These are phyloP conservation scores for Synodontis membranacea DNA, from an alignment of 2,113 vertebrate species.

Conservation along the genomic window DNA sequence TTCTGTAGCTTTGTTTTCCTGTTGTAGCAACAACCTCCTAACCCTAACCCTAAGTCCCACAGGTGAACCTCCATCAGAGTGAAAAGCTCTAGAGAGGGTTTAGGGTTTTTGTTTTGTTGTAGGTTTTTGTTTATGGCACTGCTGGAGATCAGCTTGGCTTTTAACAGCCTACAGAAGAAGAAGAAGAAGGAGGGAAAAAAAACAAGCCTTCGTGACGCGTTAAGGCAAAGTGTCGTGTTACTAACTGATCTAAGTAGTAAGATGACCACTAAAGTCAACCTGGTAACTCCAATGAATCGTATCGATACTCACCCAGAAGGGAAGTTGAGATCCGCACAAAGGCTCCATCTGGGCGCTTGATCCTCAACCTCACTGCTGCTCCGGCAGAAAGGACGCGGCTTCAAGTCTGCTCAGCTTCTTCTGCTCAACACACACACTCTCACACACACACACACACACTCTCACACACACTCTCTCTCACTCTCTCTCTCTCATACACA, in stretches of 20 bases:
- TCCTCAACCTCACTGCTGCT: slow-evolving; percentile 38
- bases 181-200: too few species aligned
- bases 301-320: slow-evolving; percentile 73
- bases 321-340: slow-evolving; percentile 69
- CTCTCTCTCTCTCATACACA: slow-evolving; percentile 2
- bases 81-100: neutral
- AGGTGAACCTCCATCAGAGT: neutral
- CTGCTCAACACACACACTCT: slow-evolving; percentile 29
- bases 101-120: neutral
- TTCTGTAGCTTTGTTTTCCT: neutral
- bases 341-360: slow-evolving; percentile 66
- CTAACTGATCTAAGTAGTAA: neutral
- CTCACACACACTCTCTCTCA: slow-evolving; percentile 10
- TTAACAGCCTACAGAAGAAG: too few species aligned
- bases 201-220: too few species aligned
- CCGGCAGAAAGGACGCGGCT: slow-evolving; percentile 44
- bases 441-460: slow-evolving; percentile 49
- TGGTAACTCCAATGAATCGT: neutral
- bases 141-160: neutral
- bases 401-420: slow-evolving; percentile 33
- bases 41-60: neutral
- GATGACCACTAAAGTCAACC: too few species aligned
- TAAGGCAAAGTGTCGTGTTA: neutral
- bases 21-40: neutral
- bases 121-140: neutral